Conservation (phyloP, 2,888 invertebrate species). For the Acrocyrtus sp. region DNA sequence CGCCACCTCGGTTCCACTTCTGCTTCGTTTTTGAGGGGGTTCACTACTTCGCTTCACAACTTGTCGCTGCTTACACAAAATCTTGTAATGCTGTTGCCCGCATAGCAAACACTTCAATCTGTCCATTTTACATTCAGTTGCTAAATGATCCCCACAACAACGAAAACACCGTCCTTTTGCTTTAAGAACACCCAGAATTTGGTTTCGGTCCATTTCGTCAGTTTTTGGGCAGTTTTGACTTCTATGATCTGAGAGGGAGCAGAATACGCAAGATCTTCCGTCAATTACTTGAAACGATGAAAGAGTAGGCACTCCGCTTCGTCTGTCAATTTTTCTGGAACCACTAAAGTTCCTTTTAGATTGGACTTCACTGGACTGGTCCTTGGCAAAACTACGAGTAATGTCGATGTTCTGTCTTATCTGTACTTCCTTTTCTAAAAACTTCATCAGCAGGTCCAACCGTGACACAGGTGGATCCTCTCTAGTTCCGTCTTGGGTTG, state of each 20-base stretch:
- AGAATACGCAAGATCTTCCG: not conserved
- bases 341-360: not conserved
- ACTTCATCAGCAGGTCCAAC: constrained; percentile 23
- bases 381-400: not conserved
- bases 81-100: not conserved
- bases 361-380: not conserved
- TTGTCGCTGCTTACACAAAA: constrained; percentile 2
- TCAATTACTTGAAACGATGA: constrained; percentile 11
- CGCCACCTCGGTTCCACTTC: not conserved
- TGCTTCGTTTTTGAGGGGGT: not conserved
- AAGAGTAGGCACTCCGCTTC: not conserved
- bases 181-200: not conserved
- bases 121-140: not conserved
- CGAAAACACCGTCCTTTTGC: not conserved
- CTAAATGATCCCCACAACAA: constrained; percentile 2
- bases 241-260: not conserved
- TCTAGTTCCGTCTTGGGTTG: not conserved
- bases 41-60: no score
- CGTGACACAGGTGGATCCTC: constrained; percentile 3
- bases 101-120: not conserved
- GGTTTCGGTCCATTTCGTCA: not conserved
- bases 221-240: not conserved
- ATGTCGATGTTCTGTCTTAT: constrained; percentile 5
- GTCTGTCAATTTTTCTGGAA: not conserved
- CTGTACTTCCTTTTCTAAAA: constrained; percentile 21